Percentiles rank a stretch among this genome's conserved stretches.
Conservation (phyloP, 2,888 invertebrate genomes). For the Eupithecia insigniata region DNA sequence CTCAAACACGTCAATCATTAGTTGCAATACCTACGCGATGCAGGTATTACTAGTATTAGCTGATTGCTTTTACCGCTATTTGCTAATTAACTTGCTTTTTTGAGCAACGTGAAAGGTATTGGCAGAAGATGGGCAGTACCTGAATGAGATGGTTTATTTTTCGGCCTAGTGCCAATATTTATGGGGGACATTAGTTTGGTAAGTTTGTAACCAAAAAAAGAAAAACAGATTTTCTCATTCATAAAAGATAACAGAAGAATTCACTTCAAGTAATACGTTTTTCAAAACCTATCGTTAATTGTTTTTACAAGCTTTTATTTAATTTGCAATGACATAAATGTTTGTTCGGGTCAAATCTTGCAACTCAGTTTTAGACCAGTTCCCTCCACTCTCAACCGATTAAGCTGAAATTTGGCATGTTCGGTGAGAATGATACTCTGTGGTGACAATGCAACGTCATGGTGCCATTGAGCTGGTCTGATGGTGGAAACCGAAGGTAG, state of each 20-base stretch:
- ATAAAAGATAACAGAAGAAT: neutral
- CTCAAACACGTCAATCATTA: slow-evolving; percentile 26
- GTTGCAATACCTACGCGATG: neutral
- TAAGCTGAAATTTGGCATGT: too few relatives aligned
- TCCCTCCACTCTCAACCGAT: too few relatives aligned
- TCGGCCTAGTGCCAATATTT: neutral
- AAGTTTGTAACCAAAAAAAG: neutral
- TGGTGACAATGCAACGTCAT: too few relatives aligned
- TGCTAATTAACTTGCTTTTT: neutral
- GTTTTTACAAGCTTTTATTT: too few relatives aligned
- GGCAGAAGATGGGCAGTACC: neutral
- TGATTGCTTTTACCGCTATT: slow-evolving; percentile 3
- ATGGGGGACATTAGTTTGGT: neutral
- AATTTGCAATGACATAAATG: too few relatives aligned
- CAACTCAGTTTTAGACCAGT: too few relatives aligned
- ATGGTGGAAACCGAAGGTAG: too few relatives aligned
- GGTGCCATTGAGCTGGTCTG: too few relatives aligned
- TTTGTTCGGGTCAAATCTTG: too few relatives aligned
- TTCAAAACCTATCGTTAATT: too few relatives aligned
- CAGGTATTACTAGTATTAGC: neutral
- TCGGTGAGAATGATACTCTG: too few relatives aligned
- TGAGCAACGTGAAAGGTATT: neutral
- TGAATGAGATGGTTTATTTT: neutral
- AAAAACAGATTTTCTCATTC: neutral
- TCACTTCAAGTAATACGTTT: neutral